Evolutionary conservation across 2,113 vertebrate species (phyloP).

Genomic region (Balaenoptera acutorostrata): DNA sequence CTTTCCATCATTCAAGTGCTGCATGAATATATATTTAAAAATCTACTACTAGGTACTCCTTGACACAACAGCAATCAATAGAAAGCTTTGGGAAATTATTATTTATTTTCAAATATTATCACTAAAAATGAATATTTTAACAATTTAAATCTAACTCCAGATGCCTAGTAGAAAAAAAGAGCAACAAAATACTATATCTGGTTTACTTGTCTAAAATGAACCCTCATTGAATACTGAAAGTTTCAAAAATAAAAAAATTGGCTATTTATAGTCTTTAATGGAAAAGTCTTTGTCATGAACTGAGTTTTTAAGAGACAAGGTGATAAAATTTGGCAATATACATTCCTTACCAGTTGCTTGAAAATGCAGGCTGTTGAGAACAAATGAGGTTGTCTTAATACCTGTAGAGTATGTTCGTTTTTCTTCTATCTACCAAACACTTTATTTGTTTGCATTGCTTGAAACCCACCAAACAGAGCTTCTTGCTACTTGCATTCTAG

Average conservation of each 20-base stretch:
- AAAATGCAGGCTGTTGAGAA: not conserved
- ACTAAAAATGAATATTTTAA: not conserved
- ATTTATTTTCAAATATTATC: not conserved
- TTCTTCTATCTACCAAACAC: not conserved
- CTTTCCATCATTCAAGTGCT: not conserved
- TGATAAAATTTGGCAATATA: not conserved
- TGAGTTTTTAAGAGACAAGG: not conserved
- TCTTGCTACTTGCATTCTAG: not conserved
- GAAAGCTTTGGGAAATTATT: not conserved
- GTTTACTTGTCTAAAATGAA: not conserved
- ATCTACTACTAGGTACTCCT: not conserved
- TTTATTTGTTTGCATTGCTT: not conserved
- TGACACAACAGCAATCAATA: not conserved
- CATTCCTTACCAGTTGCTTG: not conserved
- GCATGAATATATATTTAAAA: not conserved
- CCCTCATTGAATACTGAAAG: not conserved
- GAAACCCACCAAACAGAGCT: not conserved
- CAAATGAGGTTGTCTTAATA: not conserved
- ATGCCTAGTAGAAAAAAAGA: not conserved
- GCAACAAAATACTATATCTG: not conserved
- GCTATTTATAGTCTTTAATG: not conserved
- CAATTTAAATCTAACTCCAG: not conserved
- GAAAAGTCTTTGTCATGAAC: not conserved
- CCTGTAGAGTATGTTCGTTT: not conserved
- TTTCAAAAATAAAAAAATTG: not conserved